Evolutionary conservation across 2,888 invertebrate genomes (phyloP).

Genomic region (Rutpela maculata): DNA sequence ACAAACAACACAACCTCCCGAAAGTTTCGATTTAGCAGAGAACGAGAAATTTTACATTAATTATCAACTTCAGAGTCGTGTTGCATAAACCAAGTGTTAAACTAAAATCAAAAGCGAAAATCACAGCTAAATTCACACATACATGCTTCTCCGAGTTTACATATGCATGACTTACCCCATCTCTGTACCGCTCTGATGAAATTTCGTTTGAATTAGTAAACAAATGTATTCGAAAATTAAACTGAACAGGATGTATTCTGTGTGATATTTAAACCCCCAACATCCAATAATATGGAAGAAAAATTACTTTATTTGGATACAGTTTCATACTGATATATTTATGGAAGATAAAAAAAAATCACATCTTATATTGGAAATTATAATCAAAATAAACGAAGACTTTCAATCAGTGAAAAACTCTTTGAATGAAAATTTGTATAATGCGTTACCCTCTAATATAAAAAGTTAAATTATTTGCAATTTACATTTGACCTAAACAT

Average conservation of each 20-base stretch:
- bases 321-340: too few relatives aligned
- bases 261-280: too few relatives aligned
- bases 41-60: slow-evolving; percentile 9
- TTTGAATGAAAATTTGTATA: too few relatives aligned
- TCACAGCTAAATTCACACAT: neutral
- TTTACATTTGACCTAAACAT: too few relatives aligned
- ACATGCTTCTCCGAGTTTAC: neutral
- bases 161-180: slow-evolving; percentile 8
- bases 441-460: too few relatives aligned
- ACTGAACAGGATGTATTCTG: neutral
- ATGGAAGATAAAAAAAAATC: too few relatives aligned
- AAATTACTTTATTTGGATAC: too few relatives aligned
- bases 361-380: too few relatives aligned
- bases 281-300: too few relatives aligned
- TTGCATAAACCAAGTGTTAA: neutral
- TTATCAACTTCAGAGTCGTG: slow-evolving; percentile 7
- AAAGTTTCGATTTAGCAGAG: neutral
- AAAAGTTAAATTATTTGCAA: too few relatives aligned
- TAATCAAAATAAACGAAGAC: too few relatives aligned
- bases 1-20: neutral
- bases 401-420: too few relatives aligned
- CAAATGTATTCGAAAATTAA: neutral
- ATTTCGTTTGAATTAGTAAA: neutral
- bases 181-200: neutral
- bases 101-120: slow-evolving; percentile 23